Evolutionary conservation across 2,888 invertebrate species (phyloP), one percentile per base, ranked within the genome.

Genomic region (Epirrhoe alternata): DNA sequence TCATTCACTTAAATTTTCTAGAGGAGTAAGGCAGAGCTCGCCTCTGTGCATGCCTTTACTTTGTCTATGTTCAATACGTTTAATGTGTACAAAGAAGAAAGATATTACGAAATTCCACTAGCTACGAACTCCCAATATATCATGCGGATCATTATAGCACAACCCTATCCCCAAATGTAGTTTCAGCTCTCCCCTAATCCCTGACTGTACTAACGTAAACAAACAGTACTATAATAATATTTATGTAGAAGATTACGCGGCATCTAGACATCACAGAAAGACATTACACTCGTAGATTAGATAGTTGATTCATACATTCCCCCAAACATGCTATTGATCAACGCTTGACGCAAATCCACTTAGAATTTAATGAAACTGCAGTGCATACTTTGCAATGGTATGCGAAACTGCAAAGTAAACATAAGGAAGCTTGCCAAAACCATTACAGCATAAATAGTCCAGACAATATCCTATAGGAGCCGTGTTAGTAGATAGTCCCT

Each of bases 381-480:
- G 42, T 54, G 24, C 17, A 52, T 16, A 16, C 12, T 58, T 66
- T 58, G 53, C 53, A 45, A 42, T 61, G 54, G 50, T 62, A 66
- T 62, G 57, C 54, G 65, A 57, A 53, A 60, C 57, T 49, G 30
- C 54, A 57, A 33, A 50, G 61, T 58, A 62, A 62, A 62, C 54
- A 66, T 35, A n/a, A 52, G 51, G 42, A 30, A 51, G 54, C 33
- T 58, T 66, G 66, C 66, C 66, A 66, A 66, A 47, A 53, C 8
- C 50, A 56, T 51, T 56, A 16, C 14, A 16, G 12, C 63, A 38
- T 16, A 49, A 49, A 59, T 55, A 6, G 30, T 47, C 17, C 14
- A 47, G 47, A 16, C 14, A 42, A 42, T 42, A 42, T 12, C 12
- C 12, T 42, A 42, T 42, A 42, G 38, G 24, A 2, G 38, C 3